Conservation (phyloP, 2,113 vertebrate genomes). For the Platichthys flesus region DNA sequence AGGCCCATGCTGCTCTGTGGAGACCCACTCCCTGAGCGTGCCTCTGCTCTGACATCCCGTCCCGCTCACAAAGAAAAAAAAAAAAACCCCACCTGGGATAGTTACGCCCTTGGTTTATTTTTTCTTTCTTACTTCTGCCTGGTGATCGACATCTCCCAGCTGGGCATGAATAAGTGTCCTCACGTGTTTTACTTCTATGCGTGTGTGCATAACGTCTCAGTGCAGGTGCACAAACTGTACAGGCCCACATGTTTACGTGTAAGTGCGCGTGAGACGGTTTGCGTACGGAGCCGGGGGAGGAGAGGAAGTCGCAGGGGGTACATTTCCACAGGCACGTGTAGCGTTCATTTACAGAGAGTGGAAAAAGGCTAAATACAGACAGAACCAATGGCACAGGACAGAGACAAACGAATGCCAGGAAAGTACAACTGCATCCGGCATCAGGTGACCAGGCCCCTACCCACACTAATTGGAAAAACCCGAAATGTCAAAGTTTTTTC, state of each 20-base stretch:
- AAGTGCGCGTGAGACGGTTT: slow-evolving; percentile 32
- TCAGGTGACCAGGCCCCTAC: not conserved
- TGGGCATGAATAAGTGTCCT: slow-evolving; percentile 56
- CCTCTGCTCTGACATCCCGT: slow-evolving; percentile 66
- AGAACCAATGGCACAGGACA: slow-evolving; percentile 56
- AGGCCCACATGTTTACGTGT: slow-evolving; percentile 41
- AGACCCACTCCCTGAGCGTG: slow-evolving; percentile 74
- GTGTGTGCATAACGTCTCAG: slow-evolving; percentile 43
- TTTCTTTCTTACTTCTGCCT: slow-evolving; percentile 35
- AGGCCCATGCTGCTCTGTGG: slow-evolving; percentile 69
- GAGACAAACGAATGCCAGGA: slow-evolving; percentile 63
- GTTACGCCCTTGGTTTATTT: slow-evolving; percentile 51
- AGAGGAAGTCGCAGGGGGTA: slow-evolving; percentile 66
- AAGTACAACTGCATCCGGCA: slow-evolving; percentile 55
- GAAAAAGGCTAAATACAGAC: slow-evolving; percentile 61
- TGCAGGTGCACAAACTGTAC: slow-evolving; percentile 51
- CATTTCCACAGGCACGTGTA: slow-evolving; percentile 75
- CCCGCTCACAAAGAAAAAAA: slow-evolving; percentile 37
- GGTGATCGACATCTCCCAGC: slow-evolving; percentile 63
- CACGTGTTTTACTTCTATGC: slow-evolving; percentile 53
- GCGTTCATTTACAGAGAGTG: slow-evolving; percentile 71
- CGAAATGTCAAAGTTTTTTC: not conserved
- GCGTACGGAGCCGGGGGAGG: slow-evolving; percentile 51
- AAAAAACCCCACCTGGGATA: slow-evolving; percentile 27
- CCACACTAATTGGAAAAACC: slow-evolving; percentile 29